These are phyloP conservation scores for Eptesicus fuscus DNA, from an alignment of 2,113 vertebrate species.

Conservation along the genomic window DNA sequence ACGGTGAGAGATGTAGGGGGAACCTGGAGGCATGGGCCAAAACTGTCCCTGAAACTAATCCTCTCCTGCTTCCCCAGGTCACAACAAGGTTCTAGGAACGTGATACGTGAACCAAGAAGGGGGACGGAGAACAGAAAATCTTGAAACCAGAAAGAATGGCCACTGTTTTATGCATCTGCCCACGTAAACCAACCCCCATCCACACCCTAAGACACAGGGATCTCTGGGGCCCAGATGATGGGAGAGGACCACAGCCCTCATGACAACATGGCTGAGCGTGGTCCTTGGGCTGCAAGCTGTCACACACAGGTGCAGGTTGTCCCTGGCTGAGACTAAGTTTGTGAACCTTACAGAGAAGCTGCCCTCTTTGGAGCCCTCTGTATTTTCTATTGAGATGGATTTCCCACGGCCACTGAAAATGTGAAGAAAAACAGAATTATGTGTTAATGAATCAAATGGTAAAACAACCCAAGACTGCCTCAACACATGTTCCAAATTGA, in stretches of 20 bases:
- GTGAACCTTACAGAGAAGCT: neutral
- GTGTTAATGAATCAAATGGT: neutral
- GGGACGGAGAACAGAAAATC: neutral
- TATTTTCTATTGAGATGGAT: neutral
- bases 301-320: neutral
- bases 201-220: neutral
- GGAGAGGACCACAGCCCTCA: too few species aligned
- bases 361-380: neutral
- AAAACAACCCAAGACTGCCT: neutral
- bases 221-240: neutral
- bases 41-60: neutral
- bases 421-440: neutral
- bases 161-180: neutral
- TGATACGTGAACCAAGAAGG: neutral
- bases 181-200: too few species aligned
- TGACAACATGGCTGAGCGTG: neutral
- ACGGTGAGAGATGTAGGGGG: accelerated
- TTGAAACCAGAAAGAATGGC: neutral
- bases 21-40: neutral
- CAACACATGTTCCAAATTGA: neutral
- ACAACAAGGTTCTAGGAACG: neutral
- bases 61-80: neutral
- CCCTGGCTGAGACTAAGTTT: neutral
- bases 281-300: neutral
- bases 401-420: neutral